These are phyloP conservation scores for Serilophus lunatus DNA, from an alignment of 2,113 vertebrate genomes.

Conservation along the genomic window DNA sequence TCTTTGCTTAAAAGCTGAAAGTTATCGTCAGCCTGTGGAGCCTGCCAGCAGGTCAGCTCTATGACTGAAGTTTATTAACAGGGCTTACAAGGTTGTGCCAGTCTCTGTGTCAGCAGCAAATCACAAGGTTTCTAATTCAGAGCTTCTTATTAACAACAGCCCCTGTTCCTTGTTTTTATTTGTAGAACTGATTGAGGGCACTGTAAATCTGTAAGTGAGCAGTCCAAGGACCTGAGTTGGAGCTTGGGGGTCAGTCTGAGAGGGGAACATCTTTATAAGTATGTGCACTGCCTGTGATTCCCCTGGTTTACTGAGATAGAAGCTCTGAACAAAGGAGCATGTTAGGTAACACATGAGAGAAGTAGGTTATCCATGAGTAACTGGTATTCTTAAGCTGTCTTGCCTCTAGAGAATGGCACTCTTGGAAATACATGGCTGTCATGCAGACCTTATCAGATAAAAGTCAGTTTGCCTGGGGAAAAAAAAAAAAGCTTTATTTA, in stretches of 20 bases:
- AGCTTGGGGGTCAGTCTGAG: background rate
- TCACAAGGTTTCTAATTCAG: slow-evolving; percentile 14
- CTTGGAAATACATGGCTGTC: background rate
- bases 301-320: background rate
- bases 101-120: slow-evolving; percentile 3
- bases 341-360: background rate
- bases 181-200: slow-evolving; percentile 38
- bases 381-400: background rate
- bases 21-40: background rate
- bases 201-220: slow-evolving; percentile 20
- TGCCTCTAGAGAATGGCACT: background rate
- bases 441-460: background rate
- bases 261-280: background rate
- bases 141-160: background rate
- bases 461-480: background rate
- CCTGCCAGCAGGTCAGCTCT: slow-evolving; percentile 24
- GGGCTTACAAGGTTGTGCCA: slow-evolving; percentile 8
- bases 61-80: slow-evolving; percentile 34
- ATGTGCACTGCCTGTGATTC: background rate
- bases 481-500: slow-evolving; percentile 1
- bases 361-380: background rate
- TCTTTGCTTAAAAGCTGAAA: background rate
- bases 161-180: slow-evolving; percentile 2
- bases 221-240: background rate
- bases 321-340: background rate